A percentile compares a stretch with the other conserved stretches of the same genome.
Evolutionary conservation across 2,888 invertebrate species (phyloP).

Genomic region (Epinotia brunnichana): DNA sequence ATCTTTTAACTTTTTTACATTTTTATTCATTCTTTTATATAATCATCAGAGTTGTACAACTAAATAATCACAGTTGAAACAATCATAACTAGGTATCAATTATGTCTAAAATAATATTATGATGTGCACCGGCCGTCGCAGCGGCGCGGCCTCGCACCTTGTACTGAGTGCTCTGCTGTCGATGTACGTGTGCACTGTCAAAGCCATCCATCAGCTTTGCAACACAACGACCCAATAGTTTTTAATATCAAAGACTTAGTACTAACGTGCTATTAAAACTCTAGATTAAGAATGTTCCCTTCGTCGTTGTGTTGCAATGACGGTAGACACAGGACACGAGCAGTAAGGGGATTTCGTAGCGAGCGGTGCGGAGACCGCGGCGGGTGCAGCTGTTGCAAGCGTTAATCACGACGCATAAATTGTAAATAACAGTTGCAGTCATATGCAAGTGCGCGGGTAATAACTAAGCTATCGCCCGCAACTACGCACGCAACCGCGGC

Average conservation of each 20-base stretch:
- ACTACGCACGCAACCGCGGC: background rate
- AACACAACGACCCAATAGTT: conserved; percentile 4
- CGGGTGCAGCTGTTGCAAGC: conserved; percentile 39
- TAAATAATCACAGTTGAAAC: conserved; percentile 86
- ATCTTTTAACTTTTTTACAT: conserved; percentile 67
- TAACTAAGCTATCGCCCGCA: conserved; percentile 33
- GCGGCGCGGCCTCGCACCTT: conserved; percentile 50
- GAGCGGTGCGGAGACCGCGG: conserved; percentile 18
- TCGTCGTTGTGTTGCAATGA: background rate
- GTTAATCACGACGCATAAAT: conserved; percentile 48
- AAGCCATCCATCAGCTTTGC: background rate
- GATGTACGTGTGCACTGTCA: conserved; percentile 51
- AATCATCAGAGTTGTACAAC: conserved; percentile 84
- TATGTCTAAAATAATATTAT: conserved; percentile 69
- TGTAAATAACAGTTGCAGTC: conserved; percentile 37
- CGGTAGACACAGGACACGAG: conserved; percentile 6
- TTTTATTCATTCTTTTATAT: conserved; percentile 83
- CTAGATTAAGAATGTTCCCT: background rate
- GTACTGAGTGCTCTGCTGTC: conserved; percentile 80
- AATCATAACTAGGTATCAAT: conserved; percentile 78
- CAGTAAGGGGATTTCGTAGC: conserved; percentile 17
- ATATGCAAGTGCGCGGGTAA: conserved; percentile 27
- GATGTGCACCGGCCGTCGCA: conserved; percentile 53
- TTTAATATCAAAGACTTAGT: background rate
- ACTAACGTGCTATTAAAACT: background rate